A percentile compares a stretch with the other conserved stretches of the same genome.
phyloP scores from a whole-genome alignment of 1,140 invertebrate genomes.

The Drosophila azteca region DNA sequence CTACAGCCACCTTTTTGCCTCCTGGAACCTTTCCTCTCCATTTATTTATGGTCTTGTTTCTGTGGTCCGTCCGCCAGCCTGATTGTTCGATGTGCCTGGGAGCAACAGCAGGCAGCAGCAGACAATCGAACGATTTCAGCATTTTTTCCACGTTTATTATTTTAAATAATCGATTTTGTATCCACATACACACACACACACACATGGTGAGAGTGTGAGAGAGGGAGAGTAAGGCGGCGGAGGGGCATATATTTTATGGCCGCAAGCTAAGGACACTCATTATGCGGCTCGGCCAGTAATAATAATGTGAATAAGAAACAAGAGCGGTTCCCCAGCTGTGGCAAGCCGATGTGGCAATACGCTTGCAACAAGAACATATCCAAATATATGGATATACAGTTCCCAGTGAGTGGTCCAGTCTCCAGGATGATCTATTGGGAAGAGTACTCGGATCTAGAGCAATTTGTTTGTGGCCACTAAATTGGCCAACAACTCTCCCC shows the following conservation, averaged over 20 bases:
- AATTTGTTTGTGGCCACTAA: slow-evolving; percentile 58
- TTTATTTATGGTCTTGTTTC: slow-evolving; percentile 31
- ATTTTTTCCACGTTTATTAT: slow-evolving; percentile 52
- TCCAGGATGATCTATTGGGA: background rate
- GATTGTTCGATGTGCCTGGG: slow-evolving; percentile 26
- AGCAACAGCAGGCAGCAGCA: background rate
- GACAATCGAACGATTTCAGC: slow-evolving; percentile 37
- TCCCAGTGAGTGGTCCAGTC: background rate
- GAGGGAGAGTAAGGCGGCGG: background rate
- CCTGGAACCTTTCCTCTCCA: slow-evolving; percentile 4
- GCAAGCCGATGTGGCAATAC: slow-evolving; percentile 7
- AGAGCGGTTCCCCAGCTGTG: background rate
- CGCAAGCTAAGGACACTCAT: slow-evolving; percentile 50
- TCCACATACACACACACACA: slow-evolving; percentile 18
- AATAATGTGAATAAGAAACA: slow-evolving; percentile 38
- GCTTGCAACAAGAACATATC: background rate
- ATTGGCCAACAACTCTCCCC: slow-evolving; percentile 30
- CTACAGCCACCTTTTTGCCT: background rate
- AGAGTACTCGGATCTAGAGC: slow-evolving; percentile 41
- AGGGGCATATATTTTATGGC: slow-evolving; percentile 37
- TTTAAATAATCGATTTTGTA: slow-evolving; percentile 55
- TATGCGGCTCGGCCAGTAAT: slow-evolving; percentile 43
- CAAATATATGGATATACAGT: slow-evolving; percentile 4
- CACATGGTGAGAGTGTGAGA: slow-evolving; percentile 3
- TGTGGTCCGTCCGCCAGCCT: slow-evolving; percentile 6